Evolutionary conservation across 2,888 invertebrate species (phyloP).

Genomic region (Pteria penguin): DNA sequence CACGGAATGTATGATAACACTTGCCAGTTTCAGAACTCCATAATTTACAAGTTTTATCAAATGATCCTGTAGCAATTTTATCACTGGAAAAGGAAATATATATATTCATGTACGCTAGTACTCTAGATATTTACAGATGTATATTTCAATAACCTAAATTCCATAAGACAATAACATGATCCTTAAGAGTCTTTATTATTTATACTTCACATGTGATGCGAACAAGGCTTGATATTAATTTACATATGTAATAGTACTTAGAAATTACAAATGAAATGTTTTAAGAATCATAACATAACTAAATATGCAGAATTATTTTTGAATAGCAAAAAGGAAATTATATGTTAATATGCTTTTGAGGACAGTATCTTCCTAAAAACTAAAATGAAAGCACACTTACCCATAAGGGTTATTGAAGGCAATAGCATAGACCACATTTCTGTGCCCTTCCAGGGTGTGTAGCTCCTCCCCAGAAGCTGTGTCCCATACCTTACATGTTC

Average conservation of each 20-base stretch:
- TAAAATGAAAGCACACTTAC: conserved; percentile 80
- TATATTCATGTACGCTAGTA: no score
- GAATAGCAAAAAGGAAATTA: no score
- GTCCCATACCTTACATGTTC: conserved; percentile 91
- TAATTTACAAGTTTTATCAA: conserved; percentile 80
- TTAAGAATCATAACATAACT: no score
- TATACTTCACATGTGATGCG: no score
- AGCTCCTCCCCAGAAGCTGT: conserved; percentile 86
- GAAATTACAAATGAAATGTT: neutral
- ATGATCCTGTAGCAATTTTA: conserved; percentile 80
- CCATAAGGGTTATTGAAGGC: conserved; percentile 87
- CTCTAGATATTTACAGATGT: no score
- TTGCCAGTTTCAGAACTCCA: conserved; percentile 80
- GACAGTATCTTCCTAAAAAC: no score
- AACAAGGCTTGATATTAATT: no score
- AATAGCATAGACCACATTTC: conserved; percentile 90
- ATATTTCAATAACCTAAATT: no score
- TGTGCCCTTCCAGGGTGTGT: conserved; percentile 87
- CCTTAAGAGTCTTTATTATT: no score
- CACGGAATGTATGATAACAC: conserved; percentile 79
- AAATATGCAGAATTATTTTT: no score
- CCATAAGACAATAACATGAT: no score
- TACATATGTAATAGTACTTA: neutral
- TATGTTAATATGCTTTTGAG: no score
- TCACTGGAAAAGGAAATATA: conserved; percentile 72